These are phyloP conservation scores for Telmatherina bonti DNA, from an alignment of 2,797 vertebrate genomes.

Conservation along the genomic window DNA sequence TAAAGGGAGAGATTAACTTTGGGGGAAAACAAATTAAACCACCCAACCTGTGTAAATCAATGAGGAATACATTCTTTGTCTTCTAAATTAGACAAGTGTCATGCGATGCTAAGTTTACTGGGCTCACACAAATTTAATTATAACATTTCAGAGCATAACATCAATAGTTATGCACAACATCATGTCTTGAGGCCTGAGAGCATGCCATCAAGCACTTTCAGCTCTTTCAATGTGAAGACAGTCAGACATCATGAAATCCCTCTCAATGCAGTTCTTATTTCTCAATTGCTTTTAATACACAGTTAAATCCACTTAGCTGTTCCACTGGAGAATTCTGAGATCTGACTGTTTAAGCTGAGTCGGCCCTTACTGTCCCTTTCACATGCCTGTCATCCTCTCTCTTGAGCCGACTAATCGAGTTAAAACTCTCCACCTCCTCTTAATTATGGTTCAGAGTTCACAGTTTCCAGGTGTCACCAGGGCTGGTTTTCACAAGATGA, in stretches of 20 bases:
- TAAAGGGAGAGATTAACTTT: not conserved
- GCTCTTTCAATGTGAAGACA: conserved; percentile 16
- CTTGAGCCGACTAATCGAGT: conserved; percentile 54
- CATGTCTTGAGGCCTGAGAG: not conserved
- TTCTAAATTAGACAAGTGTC: conserved; percentile 33
- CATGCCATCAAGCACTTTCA: conserved; percentile 21
- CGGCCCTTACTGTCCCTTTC: conserved; percentile 13
- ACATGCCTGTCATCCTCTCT: conserved; percentile 2
- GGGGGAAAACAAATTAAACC: conserved; percentile 34
- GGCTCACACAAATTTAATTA: conserved; percentile 45
- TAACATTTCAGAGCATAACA: conserved; percentile 32
- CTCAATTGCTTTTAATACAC: conserved; percentile 57
- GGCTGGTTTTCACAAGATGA: conserved; percentile 40
- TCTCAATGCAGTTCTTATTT: conserved; percentile 12
- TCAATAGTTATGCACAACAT: not conserved
- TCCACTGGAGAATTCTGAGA: conserved; percentile 7
- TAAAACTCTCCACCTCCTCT: conserved; percentile 51
- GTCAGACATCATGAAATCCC: conserved; percentile 17
- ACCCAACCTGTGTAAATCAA: conserved; percentile 18
- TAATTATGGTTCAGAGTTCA: conserved; percentile 62
- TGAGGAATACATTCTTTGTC: conserved; percentile 42
- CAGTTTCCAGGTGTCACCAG: conserved; percentile 58
- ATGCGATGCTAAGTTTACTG: conserved; percentile 33
- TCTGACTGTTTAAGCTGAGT: conserved; percentile 14
- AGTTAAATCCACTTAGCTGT: conserved; percentile 64